A percentile compares a stretch with the other conserved stretches of the same genome.
These are phyloP conservation scores for Drosophila phalerata DNA, from an alignment of 2,888 invertebrate species.

Conservation along the genomic window DNA sequence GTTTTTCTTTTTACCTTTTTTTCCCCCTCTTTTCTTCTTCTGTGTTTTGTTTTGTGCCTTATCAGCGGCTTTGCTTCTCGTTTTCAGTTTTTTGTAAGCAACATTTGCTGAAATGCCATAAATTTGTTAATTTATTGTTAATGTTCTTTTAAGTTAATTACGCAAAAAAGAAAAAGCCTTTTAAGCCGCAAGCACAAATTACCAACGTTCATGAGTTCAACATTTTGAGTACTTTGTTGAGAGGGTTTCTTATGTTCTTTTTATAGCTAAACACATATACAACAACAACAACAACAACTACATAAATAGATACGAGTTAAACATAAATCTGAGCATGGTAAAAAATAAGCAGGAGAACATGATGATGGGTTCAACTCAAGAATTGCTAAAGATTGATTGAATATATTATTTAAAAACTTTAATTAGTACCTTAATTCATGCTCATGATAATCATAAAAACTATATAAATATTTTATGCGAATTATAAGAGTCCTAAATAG, in stretches of 20 bases:
- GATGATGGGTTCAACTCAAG: constrained; percentile 13
- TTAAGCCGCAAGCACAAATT: constrained; percentile 52
- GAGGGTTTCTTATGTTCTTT: constrained; percentile 12
- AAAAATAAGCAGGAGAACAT: neutral
- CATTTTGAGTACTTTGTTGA: constrained; percentile 30
- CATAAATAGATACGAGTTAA: constrained; percentile 1
- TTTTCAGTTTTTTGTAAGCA: constrained; percentile 21
- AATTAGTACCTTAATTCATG: neutral
- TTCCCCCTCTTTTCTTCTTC: constrained; percentile 1
- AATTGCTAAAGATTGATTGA: constrained; percentile 7
- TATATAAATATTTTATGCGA: neutral
- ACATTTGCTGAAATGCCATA: constrained; percentile 71
- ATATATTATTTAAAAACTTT: neutral
- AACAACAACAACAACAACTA: neutral
- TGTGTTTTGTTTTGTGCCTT: constrained; percentile 48
- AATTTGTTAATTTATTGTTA: constrained; percentile 73
- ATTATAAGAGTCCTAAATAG: no score
- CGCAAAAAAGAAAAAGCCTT: constrained; percentile 61
- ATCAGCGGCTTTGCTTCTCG: constrained; percentile 57
- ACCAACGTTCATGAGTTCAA: constrained; percentile 34
- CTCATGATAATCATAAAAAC: neutral
- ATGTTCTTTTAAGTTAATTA: constrained; percentile 72
- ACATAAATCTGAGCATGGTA: neutral
- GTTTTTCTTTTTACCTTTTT: constrained; percentile 38
- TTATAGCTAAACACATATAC: neutral